Evolutionary conservation across 2,888 invertebrate species (phyloP).

Genomic region (Ptychoptera albimana): DNA sequence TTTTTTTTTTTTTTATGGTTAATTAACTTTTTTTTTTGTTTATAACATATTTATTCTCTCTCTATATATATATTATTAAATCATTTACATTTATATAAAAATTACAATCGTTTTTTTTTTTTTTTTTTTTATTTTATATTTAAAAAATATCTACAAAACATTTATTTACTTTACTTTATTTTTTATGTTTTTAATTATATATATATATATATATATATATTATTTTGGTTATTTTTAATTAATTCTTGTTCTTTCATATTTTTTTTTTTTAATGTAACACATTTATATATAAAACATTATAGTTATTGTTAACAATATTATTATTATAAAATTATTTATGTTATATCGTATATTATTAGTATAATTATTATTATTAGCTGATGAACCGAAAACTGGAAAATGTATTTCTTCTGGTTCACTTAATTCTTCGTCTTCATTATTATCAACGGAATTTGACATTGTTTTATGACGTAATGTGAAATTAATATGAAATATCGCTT

Average conservation of each 20-base stretch:
- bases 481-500: constrained; percentile 28
- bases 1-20: neutral
- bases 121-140: constrained; percentile 1
- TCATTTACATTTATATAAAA: neutral
- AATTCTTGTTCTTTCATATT: neutral
- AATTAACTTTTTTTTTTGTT: neutral
- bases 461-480: constrained; percentile 29
- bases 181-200: neutral
- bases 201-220: neutral
- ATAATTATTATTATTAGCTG: neutral
- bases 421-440: constrained; percentile 26
- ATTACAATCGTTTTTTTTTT: neutral
- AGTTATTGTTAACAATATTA: neutral
- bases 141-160: constrained; percentile 1
- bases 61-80: neutral
- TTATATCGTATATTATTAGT: no score
- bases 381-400: constrained; percentile 26
- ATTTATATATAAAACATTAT: constrained; percentile 3
- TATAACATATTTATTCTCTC: neutral
- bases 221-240: neutral
- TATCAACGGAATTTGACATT: constrained; percentile 27
- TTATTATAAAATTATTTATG: no score
- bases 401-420: constrained; percentile 31
- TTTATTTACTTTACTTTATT: neutral
- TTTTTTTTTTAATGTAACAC: constrained; percentile 2